A percentile compares a stretch with the other conserved stretches of the same genome.
phyloP scores from a whole-genome alignment of 1,140 invertebrate genomes.

The Drosophila ambigua region DNA sequence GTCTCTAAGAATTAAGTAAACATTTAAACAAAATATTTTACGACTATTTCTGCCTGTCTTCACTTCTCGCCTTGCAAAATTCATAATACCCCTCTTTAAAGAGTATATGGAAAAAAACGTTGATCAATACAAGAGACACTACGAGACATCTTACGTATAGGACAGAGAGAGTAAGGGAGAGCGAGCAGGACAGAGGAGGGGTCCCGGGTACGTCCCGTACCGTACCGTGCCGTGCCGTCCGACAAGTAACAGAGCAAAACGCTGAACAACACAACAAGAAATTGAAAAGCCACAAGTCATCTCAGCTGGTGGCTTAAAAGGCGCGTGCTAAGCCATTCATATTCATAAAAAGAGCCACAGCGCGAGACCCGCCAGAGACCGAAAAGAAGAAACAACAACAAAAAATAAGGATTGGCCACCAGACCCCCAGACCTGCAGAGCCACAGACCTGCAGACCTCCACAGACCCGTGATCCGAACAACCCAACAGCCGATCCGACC shows the following conservation, averaged over 20 bases:
- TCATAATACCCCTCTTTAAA: too few relatives aligned
- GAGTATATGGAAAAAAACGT: too few relatives aligned
- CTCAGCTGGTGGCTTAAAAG: constrained; percentile 82
- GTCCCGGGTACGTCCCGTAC: background rate
- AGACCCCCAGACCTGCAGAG: too few relatives aligned
- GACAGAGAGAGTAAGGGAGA: background rate
- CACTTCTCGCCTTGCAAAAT: too few relatives aligned
- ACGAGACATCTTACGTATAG: background rate
- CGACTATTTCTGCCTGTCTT: too few relatives aligned
- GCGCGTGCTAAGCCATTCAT: constrained; percentile 82
- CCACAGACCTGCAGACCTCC: too few relatives aligned
- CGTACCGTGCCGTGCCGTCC: background rate
- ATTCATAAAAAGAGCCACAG: constrained; percentile 76
- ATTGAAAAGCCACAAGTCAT: constrained; percentile 82
- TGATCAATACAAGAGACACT: constrained; percentile 66
- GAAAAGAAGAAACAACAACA: constrained; percentile 7
- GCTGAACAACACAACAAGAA: constrained; percentile 67
- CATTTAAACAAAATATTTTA: too few relatives aligned
- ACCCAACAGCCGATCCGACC: constrained; percentile 1
- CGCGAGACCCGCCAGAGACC: constrained; percentile 38
- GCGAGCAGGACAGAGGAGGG: constrained; percentile 28
- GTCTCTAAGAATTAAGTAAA: too few relatives aligned
- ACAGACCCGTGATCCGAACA: too few relatives aligned
- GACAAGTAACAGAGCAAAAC: constrained; percentile 63
- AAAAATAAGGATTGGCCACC: constrained; percentile 48